phyloP scores from a whole-genome alignment of 2,113 vertebrate species.

The Gyps fulvus region DNA sequence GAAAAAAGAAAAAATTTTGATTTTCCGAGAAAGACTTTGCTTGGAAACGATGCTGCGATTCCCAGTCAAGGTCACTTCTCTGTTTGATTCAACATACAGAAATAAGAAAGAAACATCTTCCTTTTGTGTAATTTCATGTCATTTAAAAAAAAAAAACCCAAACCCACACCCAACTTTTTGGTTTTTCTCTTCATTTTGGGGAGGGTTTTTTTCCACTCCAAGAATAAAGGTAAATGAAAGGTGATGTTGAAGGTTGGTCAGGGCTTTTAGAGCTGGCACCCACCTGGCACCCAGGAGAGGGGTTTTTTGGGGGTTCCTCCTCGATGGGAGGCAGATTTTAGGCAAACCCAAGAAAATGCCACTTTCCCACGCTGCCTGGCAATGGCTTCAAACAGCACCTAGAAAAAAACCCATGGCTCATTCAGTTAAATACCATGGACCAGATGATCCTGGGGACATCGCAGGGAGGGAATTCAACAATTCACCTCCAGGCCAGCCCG shows the following conservation, averaged over 20 bases:
- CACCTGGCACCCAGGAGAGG: neutral
- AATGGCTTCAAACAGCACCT: neutral
- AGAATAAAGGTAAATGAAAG: neutral
- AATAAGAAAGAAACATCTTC: neutral
- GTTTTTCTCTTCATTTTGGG: neutral
- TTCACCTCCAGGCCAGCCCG: neutral
- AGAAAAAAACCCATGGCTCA: neutral
- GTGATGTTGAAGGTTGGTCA: neutral
- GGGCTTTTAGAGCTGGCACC: neutral
- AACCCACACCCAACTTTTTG: neutral
- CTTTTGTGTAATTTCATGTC: neutral
- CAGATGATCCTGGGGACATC: neutral
- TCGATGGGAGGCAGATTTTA: neutral
- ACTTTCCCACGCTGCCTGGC: neutral
- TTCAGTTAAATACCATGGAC: neutral
- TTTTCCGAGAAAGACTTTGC: neutral
- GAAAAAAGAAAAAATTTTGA: fast-evolving
- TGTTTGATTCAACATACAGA: neutral
- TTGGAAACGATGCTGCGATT: fast-evolving
- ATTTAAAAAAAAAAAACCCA: neutral
- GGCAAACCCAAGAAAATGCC: neutral
- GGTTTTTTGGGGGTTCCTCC: neutral
- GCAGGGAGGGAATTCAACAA: neutral
- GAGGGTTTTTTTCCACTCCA: no score
- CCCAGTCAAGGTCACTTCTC: neutral